Base-by-base conservation (phyloP, 2,113 vertebrate species). In the Anas platyrhynchos region DNA sequence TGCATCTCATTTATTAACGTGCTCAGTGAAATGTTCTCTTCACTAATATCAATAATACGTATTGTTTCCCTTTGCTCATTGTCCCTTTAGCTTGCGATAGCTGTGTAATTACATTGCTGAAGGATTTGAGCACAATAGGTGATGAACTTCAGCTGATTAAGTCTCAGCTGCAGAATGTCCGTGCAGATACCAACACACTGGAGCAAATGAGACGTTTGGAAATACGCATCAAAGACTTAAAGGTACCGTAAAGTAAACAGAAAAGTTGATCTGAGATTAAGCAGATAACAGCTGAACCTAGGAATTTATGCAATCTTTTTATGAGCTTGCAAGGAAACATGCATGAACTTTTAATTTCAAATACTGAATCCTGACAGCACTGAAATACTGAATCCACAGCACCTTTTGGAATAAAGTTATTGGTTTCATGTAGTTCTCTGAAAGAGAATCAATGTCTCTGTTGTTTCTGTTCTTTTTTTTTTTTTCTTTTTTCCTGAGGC, bases 101-200 rank as follows among this genome's bases (percentile, higher is more conserved):
- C 93, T 99, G 99, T 89, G 99, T 99, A n/a, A 97, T 98, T 91
- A 99, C 98, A 1, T 97, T 99, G 63, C 95, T 99, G 36, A 86
- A 96, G 0, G 99, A 99, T 87, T 76, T 99, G 97, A 98, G 98
- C 91, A 97, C 96, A 76, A 98, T 99, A 93, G 96, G 97, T 6
- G 93, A 98, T 0, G 98, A 99, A 54, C 96, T 99, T 88, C 97
- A 29, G 55, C 96, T 96, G 32, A 97, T 99, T 91, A 99, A 99
- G 96, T 91, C 97, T 75, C 97, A 98, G 89, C 91, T 99, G 65
- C 98, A 99, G 59, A 98, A 96, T 1, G 91, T 98, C 69, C 98
- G 95, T 22, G 96, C 92, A 26, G 98, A 97, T 38, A 25, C 96
- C 3, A 93, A 96, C 2, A 91, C 95, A 13, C 93, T 98, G 82